phyloP scores from a whole-genome alignment of 2,797 vertebrate species.

The Paguma larvata region DNA sequence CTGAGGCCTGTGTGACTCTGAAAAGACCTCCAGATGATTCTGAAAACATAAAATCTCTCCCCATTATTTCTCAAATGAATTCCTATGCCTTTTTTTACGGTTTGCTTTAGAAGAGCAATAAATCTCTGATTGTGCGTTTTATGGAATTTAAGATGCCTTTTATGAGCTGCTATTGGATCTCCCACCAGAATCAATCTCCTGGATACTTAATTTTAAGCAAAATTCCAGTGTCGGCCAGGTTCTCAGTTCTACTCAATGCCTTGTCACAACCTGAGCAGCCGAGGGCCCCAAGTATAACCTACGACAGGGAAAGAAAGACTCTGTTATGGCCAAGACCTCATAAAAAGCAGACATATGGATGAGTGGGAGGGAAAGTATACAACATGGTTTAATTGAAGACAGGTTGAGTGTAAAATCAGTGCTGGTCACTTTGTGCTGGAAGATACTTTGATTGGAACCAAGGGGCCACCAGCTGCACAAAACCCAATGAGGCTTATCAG shows the following conservation, averaged over 20 bases:
- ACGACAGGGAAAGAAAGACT: conserved; percentile 8
- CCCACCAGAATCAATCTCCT: conserved; percentile 79
- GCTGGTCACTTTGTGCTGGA: not conserved
- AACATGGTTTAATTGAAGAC: conserved; percentile 64
- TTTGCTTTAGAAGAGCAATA: conserved; percentile 77
- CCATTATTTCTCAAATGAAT: conserved; percentile 62
- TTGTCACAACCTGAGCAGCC: conserved; percentile 19
- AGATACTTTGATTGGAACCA: conserved; percentile 65
- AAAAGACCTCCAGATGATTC: conserved; percentile 68
- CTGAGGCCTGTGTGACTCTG: not conserved
- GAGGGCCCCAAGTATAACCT: not conserved
- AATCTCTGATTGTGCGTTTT: conserved; percentile 69
- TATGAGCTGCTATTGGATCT: conserved; percentile 82
- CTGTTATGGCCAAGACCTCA: conserved; percentile 40
- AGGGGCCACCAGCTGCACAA: conserved; percentile 56
- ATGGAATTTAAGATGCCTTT: conserved; percentile 82
- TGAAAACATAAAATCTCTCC: conserved; percentile 75
- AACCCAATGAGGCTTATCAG: conserved; percentile 44
- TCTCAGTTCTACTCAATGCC: conserved; percentile 50
- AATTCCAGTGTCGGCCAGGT: conserved; percentile 69
- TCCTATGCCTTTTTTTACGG: conserved; percentile 68
- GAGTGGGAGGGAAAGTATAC: conserved; percentile 1
- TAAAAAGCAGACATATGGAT: conserved; percentile 54
- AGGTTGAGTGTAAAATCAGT: conserved; percentile 51
- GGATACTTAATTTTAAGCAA: conserved; percentile 80